Evolutionary conservation across 1,140 invertebrate species (phyloP), one percentile per base, ranked within the genome.

Genomic region (Hypothenemus hampei): DNA sequence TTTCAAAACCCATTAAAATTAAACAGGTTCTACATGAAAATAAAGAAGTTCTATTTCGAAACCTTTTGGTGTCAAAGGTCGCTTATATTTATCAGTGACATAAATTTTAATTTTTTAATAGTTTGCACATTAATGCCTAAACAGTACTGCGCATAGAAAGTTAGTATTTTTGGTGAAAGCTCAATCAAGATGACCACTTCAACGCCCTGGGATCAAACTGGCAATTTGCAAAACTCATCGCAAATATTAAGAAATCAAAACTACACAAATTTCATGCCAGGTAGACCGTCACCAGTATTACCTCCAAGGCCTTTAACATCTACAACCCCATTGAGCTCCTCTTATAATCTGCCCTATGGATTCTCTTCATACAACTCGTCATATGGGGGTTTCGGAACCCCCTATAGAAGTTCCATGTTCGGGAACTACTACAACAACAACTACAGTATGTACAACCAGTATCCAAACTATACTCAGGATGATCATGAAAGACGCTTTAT

Each of bases 401-500:
- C 43, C 15, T 70, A 64, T 61, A 65, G 49, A 60, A 64, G 69
- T 13, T 52, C 65, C 22, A 60, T 59, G 2, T 75, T 68, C 47
- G 63, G 65, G 41, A 63, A 55, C 37, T 65, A 70, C 65, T 55
- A 31, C 20, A 45, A 59, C 43, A 63, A 62, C 39, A 62, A 56
- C 15, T 68, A 66, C 58, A 68, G 59, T 26, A 58, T 58, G 57
- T 62, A 62, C 46, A 63, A 64, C 33, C 62, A 60, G 20, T 68
- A 65, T 60, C 67, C 66, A 33, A 48, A 57, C 48, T 72, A 61
- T 73, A 74, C 53, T 16, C 71, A 72, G 58, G 78, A 78, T 51
- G 79, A 82, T 72, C 75, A 80, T 43, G 81, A 82, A 71, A 79
- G 76, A 61, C 78, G 85, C 40, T 89, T 94, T 70, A 82, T 89